phyloP scores from a whole-genome alignment of 2,113 vertebrate species.

The Rhizomys pruinosus region DNA sequence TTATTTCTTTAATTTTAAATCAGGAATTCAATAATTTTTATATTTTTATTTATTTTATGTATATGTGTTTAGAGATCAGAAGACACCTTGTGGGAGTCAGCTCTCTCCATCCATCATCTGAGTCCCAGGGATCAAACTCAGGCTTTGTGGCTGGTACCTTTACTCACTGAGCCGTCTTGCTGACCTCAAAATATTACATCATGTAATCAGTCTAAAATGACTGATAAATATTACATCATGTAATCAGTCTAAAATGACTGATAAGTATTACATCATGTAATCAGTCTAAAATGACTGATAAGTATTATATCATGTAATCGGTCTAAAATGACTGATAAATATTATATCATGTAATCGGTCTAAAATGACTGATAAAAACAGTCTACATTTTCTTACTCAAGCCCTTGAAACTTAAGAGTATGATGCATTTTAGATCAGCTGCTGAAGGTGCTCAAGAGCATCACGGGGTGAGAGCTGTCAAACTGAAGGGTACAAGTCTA shows the following conservation, averaged over 20 bases:
- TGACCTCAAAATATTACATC: too few species aligned
- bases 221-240: not conserved
- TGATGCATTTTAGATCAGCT: not conserved
- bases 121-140: not conserved
- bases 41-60: not conserved
- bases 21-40: not conserved
- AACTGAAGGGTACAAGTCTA: not conserved
- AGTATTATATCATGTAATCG: not conserved
- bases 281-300: too few species aligned
- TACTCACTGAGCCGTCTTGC: not conserved
- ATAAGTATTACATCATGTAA: not conserved
- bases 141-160: not conserved
- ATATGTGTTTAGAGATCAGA: too few species aligned
- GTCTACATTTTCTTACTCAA: not conserved
- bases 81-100: not conserved
- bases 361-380: not conserved
- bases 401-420: not conserved
- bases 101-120: not conserved
- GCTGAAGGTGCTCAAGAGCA: not conserved
- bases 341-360: not conserved
- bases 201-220: not conserved
- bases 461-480: too few species aligned
- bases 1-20: not conserved
- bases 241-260: not conserved
- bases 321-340: not conserved